phyloP scores from a whole-genome alignment of 2,113 vertebrate genomes.

The Pluvialis apricaria region DNA sequence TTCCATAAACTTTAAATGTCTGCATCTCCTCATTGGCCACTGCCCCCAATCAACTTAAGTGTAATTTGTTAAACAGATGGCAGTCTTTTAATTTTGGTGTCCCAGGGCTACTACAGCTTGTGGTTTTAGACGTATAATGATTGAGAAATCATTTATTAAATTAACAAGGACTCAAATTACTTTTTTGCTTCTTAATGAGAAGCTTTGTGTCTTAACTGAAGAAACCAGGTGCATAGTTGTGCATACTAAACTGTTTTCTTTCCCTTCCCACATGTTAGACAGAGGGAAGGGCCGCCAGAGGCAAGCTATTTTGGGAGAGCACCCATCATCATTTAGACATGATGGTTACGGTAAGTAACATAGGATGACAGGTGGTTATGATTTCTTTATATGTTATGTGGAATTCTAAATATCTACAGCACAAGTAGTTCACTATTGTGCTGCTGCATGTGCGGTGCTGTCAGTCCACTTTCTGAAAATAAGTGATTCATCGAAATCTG shows the following conservation, averaged over 20 bases:
- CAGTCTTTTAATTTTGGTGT: conserved; percentile 56
- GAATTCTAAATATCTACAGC: neutral
- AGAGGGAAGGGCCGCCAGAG: conserved; percentile 91
- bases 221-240: neutral
- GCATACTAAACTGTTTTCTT: conserved; percentile 69
- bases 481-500: neutral
- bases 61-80: conserved; percentile 67
- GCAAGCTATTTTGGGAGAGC: conserved; percentile 96
- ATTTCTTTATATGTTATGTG: neutral
- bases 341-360: conserved; percentile 89
- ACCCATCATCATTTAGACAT: conserved; percentile 89
- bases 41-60: conserved; percentile 63
- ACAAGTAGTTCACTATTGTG: neutral
- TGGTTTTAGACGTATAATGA: conserved; percentile 64
- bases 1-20: conserved; percentile 70
- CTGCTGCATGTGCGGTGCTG: neutral
- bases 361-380: neutral
- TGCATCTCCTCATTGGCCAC: conserved; percentile 68
- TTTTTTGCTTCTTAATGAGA: conserved; percentile 55
- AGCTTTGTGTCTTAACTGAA: conserved; percentile 54
- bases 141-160: conserved; percentile 64
- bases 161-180: conserved; percentile 63
- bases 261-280: conserved; percentile 82
- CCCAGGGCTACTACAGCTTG: conserved; percentile 57
- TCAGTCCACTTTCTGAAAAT: neutral